Percentiles rank a stretch among this genome's conserved stretches.
phyloP scores from a whole-genome alignment of 2,888 invertebrate species.

The Glaucopsyche alexis region DNA sequence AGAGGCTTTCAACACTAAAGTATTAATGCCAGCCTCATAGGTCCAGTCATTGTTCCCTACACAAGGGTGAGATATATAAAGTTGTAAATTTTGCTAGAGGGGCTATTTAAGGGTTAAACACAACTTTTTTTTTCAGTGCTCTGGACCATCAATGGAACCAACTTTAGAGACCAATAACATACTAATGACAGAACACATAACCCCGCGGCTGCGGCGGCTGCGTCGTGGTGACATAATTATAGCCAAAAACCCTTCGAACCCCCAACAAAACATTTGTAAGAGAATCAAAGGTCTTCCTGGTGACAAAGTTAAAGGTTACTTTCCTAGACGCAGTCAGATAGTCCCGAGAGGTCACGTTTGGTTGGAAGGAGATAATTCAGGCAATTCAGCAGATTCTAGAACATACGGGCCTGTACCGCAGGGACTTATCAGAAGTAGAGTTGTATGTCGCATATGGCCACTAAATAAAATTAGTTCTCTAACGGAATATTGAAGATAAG shows the following conservation, averaged over 20 bases:
- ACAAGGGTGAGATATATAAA: no score
- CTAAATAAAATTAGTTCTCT: constrained; percentile 70
- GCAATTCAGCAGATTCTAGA: constrained; percentile 92
- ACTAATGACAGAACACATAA: constrained; percentile 89
- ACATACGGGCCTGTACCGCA: constrained; percentile 93
- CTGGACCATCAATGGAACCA: constrained; percentile 96
- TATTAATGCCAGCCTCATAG: no score
- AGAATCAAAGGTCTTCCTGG: constrained; percentile 89
- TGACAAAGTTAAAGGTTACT: constrained; percentile 80
- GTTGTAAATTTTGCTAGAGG: no score
- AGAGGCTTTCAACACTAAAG: no score
- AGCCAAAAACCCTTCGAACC: constrained; percentile 89
- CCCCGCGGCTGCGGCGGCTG: constrained; percentile 81
- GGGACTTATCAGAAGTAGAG: constrained; percentile 90
- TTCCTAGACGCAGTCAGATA: constrained; percentile 67
- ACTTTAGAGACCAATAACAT: constrained; percentile 90
- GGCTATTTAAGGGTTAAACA: background rate
- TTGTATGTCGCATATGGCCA: constrained; percentile 90
- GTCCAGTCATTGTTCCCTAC: no score
- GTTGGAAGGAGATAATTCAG: constrained; percentile 94
- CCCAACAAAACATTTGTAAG: constrained; percentile 91
- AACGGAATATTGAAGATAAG: constrained; percentile 48
- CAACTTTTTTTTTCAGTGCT: constrained; percentile 82
- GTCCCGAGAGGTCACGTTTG: constrained; percentile 93
- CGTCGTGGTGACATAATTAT: constrained; percentile 92